A percentile compares a stretch with the other conserved stretches of the same genome.
Evolutionary conservation across 2,888 invertebrate genomes (phyloP).

Genomic region (Ennomos erosarius): DNA sequence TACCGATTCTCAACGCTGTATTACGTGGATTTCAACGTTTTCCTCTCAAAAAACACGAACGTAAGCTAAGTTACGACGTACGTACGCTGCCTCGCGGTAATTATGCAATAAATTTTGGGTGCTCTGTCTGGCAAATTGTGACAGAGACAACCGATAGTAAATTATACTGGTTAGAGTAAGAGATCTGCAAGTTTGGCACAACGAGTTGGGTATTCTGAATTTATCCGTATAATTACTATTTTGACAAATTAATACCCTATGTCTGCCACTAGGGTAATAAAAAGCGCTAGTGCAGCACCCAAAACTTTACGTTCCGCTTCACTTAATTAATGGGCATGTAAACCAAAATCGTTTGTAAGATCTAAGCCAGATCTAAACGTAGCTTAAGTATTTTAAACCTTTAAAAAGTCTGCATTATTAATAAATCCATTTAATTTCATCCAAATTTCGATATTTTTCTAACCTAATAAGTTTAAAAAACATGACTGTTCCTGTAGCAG

Average conservation of each 20-base stretch:
- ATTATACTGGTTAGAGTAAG: slow-evolving; percentile 54
- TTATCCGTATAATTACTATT: slow-evolving; percentile 72
- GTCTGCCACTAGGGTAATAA: slow-evolving; percentile 74
- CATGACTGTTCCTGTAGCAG: too few species aligned
- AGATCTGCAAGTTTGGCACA: slow-evolving; percentile 47
- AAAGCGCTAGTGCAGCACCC: slow-evolving; percentile 55
- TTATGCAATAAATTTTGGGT: slow-evolving; percentile 45
- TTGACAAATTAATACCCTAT: slow-evolving; percentile 79
- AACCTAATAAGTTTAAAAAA: too few species aligned
- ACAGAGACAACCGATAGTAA: slow-evolving; percentile 32
- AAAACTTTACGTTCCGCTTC: slow-evolving; percentile 56
- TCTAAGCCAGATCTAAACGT: too few species aligned
- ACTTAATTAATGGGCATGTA: slow-evolving; percentile 5
- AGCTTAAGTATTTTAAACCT: too few species aligned
- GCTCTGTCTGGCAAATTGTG: slow-evolving; percentile 53
- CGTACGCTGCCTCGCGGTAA: slow-evolving; percentile 77
- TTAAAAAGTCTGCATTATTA: too few species aligned
- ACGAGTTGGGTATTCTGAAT: slow-evolving; percentile 42
- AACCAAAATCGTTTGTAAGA: too few species aligned
- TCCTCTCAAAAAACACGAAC: slow-evolving; percentile 66
- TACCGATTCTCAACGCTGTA: slow-evolving; percentile 50
- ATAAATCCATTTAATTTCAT: too few species aligned
- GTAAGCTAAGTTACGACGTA: slow-evolving; percentile 69
- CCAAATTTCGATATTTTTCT: too few species aligned
- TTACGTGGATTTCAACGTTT: slow-evolving; percentile 50